Base-by-base conservation (phyloP, 2,797 vertebrate genomes). In the Megaceryle alcyon region DNA sequence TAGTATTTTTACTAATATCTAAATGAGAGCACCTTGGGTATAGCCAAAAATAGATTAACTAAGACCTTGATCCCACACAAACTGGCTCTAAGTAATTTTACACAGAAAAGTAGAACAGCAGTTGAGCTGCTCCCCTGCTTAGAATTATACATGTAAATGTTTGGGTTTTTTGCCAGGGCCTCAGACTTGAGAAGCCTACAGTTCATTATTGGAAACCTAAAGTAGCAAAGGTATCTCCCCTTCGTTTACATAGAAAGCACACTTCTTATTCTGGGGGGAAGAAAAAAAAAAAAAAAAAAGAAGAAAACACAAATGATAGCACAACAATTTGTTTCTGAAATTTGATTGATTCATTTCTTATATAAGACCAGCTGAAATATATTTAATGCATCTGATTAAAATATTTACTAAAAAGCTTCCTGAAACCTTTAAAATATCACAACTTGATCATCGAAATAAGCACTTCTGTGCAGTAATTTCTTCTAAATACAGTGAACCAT, bases 331-430 rank as follows among this genome's bases (percentile, higher is more conserved):
- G 3, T 39, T 48, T 93, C 80, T 51, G 44, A 94, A 92, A 96
- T 77, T 54, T 44, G 3, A 90, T 86, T 20, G 6, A 77, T 86
- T 92, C n/a, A 57, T 75, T 94, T 65, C 31, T 93, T 90, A 35
- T 8, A 21, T 25, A 61, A 86, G 65, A 70, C 41, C 63, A 91
- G 77, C 23, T 95, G 90, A 93, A 96, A 94, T 70, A 22, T 43
- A 95, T 70, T 82, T 76, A 88, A 88, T 22, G 9, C 49, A 35
- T 51, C 77, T 56, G 53, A 94, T 93, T 90, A 86, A 94, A 92
- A 88, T 93, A 91, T 96, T 96, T 97, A 97, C 82, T 87, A 66
- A 59, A 81, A 82, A 69, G 73, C 68, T 96, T 96, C 88, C 90
- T 41, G 85, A 59, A 56, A 92, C 88, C 70, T 87, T 68, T 90